These are phyloP conservation scores for Vanacampus margaritifer DNA, from an alignment of 2,113 vertebrate genomes.

Conservation along the genomic window DNA sequence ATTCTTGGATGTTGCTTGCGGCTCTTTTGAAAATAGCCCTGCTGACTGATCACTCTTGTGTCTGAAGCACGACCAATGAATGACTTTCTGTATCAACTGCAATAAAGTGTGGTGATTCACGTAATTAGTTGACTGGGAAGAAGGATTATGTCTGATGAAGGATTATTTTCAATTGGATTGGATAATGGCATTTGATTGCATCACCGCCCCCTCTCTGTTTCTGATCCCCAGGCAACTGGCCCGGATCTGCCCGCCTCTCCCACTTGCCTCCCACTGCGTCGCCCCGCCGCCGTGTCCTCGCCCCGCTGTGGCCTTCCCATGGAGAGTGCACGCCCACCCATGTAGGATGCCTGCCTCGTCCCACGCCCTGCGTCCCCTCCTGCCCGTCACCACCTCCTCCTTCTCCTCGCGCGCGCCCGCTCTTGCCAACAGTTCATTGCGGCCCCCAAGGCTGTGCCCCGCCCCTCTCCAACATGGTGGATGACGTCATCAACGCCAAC, in stretches of 20 bases:
- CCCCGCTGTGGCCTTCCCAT: constrained; percentile 39
- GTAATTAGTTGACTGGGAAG: constrained; percentile 25
- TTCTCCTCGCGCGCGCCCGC: constrained; percentile 50
- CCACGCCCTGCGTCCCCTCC: constrained; percentile 53
- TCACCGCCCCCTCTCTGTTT: constrained; percentile 4
- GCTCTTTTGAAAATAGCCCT: constrained; percentile 12
- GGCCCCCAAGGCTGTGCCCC: constrained; percentile 49
- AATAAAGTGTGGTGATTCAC: constrained; percentile 25
- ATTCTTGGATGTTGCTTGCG: constrained; percentile 2
- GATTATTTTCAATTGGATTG: constrained; percentile 26
- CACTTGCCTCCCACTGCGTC: constrained; percentile 2
- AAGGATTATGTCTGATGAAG: constrained; percentile 21
- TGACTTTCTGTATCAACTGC: constrained; percentile 9
- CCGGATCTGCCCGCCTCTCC: constrained; percentile 21
- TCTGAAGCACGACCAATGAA: constrained; percentile 12
- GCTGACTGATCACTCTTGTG: constrained; percentile 23
- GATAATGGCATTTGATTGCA: constrained; percentile 11
- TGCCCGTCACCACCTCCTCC: constrained; percentile 62
- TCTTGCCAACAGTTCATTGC: constrained; percentile 55
- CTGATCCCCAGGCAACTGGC: constrained; percentile 33
- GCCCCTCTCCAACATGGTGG: constrained; percentile 65
- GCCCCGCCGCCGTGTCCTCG: constrained; percentile 19
- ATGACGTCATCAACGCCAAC: constrained; percentile 82
- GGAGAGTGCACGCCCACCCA: constrained; percentile 50
- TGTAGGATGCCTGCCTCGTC: constrained; percentile 64